Evolutionary conservation across 2,797 vertebrate genomes (phyloP).

Genomic region (Pseudocheirus occidentalis): DNA sequence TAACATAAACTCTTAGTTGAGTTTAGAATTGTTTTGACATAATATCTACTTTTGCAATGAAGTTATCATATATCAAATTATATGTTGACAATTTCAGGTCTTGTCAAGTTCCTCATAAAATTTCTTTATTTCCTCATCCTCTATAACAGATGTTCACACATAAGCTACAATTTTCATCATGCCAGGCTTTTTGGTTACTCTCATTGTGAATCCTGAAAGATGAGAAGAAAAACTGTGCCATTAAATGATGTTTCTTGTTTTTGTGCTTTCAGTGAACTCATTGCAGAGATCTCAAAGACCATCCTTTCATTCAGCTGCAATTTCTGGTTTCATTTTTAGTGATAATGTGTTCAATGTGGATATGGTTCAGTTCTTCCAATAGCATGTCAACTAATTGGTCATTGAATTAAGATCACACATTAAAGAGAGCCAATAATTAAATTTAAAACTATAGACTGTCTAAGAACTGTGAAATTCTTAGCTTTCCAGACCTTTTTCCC

Average conservation of each 20-base stretch:
- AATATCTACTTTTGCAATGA: neutral
- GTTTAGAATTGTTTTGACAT: neutral
- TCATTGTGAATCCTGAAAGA: neutral
- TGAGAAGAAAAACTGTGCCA: neutral
- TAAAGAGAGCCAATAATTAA: neutral
- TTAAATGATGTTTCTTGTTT: neutral
- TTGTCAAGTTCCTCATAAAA: neutral
- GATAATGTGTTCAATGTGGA: neutral
- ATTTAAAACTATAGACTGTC: neutral
- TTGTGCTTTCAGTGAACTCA: neutral
- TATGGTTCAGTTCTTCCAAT: neutral
- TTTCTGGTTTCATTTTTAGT: neutral
- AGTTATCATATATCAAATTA: neutral
- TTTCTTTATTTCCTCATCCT: neutral
- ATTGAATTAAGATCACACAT: neutral
- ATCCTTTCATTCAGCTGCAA: neutral
- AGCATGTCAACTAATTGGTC: neutral
- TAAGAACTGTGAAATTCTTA: neutral
- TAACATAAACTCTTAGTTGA: neutral
- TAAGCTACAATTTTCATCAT: neutral
- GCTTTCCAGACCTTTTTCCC: neutral
- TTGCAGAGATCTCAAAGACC: neutral
- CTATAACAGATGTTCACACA: neutral
- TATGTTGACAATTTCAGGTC: neutral
- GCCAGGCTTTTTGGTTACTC: neutral